Evolutionary conservation across 2,113 vertebrate genomes (phyloP).

Genomic region (Indicator indicator): DNA sequence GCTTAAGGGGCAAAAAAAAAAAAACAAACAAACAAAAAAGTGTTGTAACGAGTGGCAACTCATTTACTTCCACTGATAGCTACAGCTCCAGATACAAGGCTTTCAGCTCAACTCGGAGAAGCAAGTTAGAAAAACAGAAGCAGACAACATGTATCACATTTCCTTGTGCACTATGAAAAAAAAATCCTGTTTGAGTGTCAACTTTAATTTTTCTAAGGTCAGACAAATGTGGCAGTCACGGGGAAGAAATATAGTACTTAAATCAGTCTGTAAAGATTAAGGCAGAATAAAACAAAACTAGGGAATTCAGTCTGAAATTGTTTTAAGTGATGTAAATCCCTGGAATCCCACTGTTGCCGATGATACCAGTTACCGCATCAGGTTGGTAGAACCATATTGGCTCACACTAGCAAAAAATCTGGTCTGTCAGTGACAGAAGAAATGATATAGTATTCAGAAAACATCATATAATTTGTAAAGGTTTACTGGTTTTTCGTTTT

Average conservation of each 20-base stretch:
- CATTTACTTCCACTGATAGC: slow-evolving; percentile 59
- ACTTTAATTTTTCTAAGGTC: neutral
- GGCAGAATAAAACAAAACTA: neutral
- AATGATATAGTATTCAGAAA: neutral
- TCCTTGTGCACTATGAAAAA: neutral
- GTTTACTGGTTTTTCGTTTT: neutral
- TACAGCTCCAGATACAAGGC: neutral
- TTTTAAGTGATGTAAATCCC: neutral
- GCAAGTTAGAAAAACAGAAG: slow-evolving; percentile 42
- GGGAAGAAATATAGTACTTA: neutral
- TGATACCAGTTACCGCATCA: neutral
- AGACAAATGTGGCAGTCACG: neutral
- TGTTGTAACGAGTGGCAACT: slow-evolving; percentile 37
- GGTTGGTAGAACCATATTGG: neutral
- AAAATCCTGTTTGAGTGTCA: neutral
- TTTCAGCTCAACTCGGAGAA: slow-evolving; percentile 38
- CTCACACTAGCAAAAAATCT: neutral
- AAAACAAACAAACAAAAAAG: neutral
- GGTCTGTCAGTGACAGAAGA: neutral
- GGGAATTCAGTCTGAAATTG: neutral
- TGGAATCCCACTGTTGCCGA: neutral
- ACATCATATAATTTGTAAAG: neutral
- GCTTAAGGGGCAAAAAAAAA: slow-evolving; percentile 4
- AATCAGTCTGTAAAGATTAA: neutral
- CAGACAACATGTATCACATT: neutral